These are phyloP conservation scores for Macrocentrus cingulum DNA, from an alignment of 1,140 invertebrate genomes.

Conservation along the genomic window DNA sequence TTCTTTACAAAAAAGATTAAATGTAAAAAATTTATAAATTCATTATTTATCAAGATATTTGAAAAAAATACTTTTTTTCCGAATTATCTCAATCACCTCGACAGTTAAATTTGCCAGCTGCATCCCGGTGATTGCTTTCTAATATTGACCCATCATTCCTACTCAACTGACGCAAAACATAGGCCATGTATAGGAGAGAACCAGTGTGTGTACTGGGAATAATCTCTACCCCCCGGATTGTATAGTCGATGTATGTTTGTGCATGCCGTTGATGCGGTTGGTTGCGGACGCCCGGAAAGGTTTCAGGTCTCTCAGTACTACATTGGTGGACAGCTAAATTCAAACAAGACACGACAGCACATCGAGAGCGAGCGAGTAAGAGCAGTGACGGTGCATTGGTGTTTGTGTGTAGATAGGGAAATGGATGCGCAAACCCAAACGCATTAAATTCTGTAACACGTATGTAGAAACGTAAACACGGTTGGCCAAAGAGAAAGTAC, in stretches of 20 bases:
- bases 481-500: slow-evolving; percentile 11
- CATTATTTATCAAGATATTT: no score
- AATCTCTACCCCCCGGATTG: no score
- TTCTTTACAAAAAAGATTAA: no score
- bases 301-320: slow-evolving; percentile 18
- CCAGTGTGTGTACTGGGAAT: neutral
- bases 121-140: no score
- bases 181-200: no score
- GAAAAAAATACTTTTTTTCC: no score
- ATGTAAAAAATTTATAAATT: no score
- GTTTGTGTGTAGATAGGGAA: slow-evolving; percentile 6
- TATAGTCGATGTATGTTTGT: neutral
- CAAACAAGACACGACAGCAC: slow-evolving; percentile 20
- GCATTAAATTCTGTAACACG: slow-evolving; percentile 21
- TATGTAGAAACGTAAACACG: slow-evolving; percentile 13
- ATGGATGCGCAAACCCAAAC: slow-evolving; percentile 18
- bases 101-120: no score
- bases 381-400: slow-evolving; percentile 1
- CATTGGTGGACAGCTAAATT: slow-evolving; percentile 24
- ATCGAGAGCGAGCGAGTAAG: slow-evolving; percentile 13
- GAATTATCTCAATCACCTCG: no score
- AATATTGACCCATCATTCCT: no score
- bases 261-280: slow-evolving; percentile 3
- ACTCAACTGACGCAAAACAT: slow-evolving; percentile 11
- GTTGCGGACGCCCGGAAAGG: slow-evolving; percentile 16